Conservation (phyloP, 1,140 invertebrate genomes). For the Lasioglossum baleicum region DNA sequence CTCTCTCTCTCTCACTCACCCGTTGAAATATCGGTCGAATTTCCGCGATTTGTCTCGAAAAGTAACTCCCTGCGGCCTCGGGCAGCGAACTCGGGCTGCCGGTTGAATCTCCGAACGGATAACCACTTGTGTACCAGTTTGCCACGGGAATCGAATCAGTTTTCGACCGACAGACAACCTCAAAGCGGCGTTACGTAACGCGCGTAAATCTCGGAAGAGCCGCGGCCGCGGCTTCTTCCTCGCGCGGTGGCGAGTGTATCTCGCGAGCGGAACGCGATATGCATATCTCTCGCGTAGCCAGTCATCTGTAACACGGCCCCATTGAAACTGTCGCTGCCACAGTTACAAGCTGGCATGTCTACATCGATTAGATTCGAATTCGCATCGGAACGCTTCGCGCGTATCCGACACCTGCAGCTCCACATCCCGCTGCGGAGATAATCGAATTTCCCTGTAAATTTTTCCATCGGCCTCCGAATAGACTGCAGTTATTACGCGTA, state of each 20-base stretch:
- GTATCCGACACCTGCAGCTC: slow-evolving; percentile 28
- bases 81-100: too few relatives aligned
- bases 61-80: too few relatives aligned
- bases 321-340: slow-evolving; percentile 61
- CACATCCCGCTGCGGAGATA: slow-evolving; percentile 14
- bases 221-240: slow-evolving; percentile 6
- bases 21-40: too few relatives aligned
- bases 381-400: slow-evolving; percentile 36
- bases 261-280: slow-evolving; percentile 67
- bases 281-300: slow-evolving; percentile 39
- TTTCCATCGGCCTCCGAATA: background rate
- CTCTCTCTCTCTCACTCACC: too few relatives aligned
- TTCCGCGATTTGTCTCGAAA: too few relatives aligned
- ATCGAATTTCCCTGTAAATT: slow-evolving; percentile 30
- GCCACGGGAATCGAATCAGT: too few relatives aligned
- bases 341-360: slow-evolving; percentile 45
- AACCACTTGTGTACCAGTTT: too few relatives aligned
- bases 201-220: slow-evolving; percentile 44
- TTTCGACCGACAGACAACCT: too few relatives aligned
- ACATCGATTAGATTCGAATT: slow-evolving; percentile 61
- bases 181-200: slow-evolving; percentile 24
- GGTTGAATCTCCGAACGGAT: too few relatives aligned
- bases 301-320: slow-evolving; percentile 64
- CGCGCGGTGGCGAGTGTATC: background rate
- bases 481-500: too few relatives aligned